phyloP scores from a whole-genome alignment of 1,140 invertebrate species.

The Meloidogyne floridensis region DNA sequence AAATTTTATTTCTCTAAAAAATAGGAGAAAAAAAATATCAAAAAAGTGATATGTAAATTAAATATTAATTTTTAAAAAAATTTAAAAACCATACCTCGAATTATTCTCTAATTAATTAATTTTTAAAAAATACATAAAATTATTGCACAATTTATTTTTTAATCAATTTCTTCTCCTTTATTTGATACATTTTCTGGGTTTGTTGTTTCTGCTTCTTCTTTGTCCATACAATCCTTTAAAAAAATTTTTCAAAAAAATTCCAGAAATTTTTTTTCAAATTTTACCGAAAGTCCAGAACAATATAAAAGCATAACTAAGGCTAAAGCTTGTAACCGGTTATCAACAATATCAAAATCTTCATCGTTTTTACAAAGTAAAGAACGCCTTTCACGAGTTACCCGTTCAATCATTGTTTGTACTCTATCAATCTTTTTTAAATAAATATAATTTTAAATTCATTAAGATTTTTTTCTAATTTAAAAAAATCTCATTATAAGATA shows the following conservation, averaged over 20 bases:
- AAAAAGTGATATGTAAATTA: too few relatives aligned
- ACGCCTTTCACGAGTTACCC: slow-evolving; percentile 14
- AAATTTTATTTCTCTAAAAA: too few relatives aligned
- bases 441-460: too few relatives aligned
- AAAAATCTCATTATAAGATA: not conserved
- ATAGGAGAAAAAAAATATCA: too few relatives aligned
- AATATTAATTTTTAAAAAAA: too few relatives aligned
- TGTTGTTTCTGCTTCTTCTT: slow-evolving; percentile 25
- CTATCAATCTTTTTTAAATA: slow-evolving; percentile 36
- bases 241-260: not conserved
- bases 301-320: slow-evolving; percentile 82
- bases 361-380: slow-evolving; percentile 56
- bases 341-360: slow-evolving; percentile 67
- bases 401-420: slow-evolving; percentile 30
- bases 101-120: too few relatives aligned
- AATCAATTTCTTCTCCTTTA: slow-evolving; percentile 1
- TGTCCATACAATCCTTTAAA: slow-evolving; percentile 33
- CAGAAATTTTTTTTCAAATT: slow-evolving; percentile 1
- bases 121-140: not conserved
- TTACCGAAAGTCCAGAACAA: slow-evolving; percentile 76
- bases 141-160: not conserved
- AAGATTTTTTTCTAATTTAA: not conserved
- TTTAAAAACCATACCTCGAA: too few relatives aligned
- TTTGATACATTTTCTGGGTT: not conserved
- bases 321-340: slow-evolving; percentile 73